Evolutionary conservation across 2,113 vertebrate species (phyloP).

Genomic region (Limanda limanda): DNA sequence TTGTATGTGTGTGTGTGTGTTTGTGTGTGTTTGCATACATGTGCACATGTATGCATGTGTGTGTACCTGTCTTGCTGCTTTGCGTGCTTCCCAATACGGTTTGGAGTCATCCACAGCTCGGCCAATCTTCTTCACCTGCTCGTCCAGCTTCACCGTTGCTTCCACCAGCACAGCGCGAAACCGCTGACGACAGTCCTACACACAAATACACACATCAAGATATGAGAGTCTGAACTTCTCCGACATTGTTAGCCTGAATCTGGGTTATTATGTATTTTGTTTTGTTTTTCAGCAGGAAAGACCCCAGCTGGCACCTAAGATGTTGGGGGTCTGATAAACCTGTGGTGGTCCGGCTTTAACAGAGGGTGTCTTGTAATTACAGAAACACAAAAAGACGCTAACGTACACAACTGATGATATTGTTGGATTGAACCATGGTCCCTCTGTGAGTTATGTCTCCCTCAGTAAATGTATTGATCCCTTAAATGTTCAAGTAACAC

Average conservation of each 20-base stretch:
- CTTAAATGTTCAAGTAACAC: too few relatives aligned
- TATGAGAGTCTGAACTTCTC: background rate
- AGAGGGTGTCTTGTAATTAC: too few relatives aligned
- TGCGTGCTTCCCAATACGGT: conserved; percentile 97
- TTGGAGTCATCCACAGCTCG: conserved; percentile 98
- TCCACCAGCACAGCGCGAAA: conserved; percentile 93
- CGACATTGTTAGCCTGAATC: background rate
- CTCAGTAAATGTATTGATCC: too few relatives aligned
- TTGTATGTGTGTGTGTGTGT: too few relatives aligned
- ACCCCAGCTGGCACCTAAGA: too few relatives aligned
- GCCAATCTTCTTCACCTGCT: conserved; percentile 94
- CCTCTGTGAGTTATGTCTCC: too few relatives aligned
- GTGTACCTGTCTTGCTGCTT: conserved; percentile 91
- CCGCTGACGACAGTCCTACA: conserved; percentile 92
- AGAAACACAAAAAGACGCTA: too few relatives aligned
- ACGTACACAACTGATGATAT: too few relatives aligned
- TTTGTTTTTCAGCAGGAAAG: background rate
- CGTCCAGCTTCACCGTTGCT: conserved; percentile 93
- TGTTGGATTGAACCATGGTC: too few relatives aligned
- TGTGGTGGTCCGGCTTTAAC: too few relatives aligned
- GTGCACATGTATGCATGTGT: conserved; percentile 2
- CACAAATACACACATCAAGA: conserved; percentile 13
- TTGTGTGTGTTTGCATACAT: too few relatives aligned
- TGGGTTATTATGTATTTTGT: background rate
- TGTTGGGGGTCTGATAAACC: too few relatives aligned